phyloP scores from a whole-genome alignment of 2,888 invertebrate species.

The Microplitis deprimator region DNA sequence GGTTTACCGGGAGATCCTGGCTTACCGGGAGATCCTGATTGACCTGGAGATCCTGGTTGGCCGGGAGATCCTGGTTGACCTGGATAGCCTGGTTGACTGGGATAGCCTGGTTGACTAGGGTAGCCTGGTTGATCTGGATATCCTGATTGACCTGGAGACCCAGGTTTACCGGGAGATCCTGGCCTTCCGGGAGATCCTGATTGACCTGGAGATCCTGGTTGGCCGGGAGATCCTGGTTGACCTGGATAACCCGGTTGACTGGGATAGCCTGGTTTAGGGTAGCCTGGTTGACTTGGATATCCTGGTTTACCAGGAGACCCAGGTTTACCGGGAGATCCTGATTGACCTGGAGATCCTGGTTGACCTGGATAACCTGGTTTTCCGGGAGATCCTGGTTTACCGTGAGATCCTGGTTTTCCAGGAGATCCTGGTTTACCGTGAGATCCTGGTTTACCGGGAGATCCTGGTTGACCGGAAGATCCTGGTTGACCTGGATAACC shows the following conservation, averaged over 20 bases:
- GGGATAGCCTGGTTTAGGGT: slow-evolving; percentile 33
- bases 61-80: slow-evolving; percentile 43
- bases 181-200: slow-evolving; percentile 42
- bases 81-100: slow-evolving; percentile 52
- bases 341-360: too few relatives aligned
- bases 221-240: slow-evolving; percentile 62
- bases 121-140: slow-evolving; percentile 32
- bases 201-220: slow-evolving; percentile 46
- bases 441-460: too few relatives aligned
- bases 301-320: slow-evolving; percentile 16
- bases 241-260: slow-evolving; percentile 43
- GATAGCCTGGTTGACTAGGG: slow-evolving; percentile 48
- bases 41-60: slow-evolving; percentile 46
- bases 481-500: too few relatives aligned
- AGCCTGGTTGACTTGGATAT: slow-evolving; percentile 26
- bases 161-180: slow-evolving; percentile 49
- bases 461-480: too few relatives aligned
- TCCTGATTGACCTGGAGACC: slow-evolving; percentile 29
- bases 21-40: slow-evolving; percentile 62
- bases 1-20: slow-evolving; percentile 46
- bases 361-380: too few relatives aligned
- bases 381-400: too few relatives aligned
- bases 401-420: too few relatives aligned
- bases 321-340: slow-evolving; percentile 49
- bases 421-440: too few relatives aligned